A percentile compares a stretch with the other conserved stretches of the same genome.
Evolutionary conservation across 35 echinoderm and acorn worm species (phyloP).

Genomic region (Heliocidaris tuberculata): DNA sequence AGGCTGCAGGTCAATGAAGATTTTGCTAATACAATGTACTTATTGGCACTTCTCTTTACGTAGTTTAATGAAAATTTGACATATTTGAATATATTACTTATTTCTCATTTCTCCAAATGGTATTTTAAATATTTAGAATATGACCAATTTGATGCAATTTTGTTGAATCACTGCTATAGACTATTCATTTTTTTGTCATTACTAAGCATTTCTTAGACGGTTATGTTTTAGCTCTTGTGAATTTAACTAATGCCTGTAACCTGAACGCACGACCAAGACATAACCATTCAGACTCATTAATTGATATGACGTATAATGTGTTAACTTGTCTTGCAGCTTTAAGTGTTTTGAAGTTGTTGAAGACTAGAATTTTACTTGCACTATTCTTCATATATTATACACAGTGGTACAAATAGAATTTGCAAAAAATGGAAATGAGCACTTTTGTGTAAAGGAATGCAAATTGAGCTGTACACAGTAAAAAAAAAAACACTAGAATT

Average conservation of each 20-base stretch:
- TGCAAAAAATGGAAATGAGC: background rate
- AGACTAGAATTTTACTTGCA: background rate
- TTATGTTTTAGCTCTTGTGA: no score
- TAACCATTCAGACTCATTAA: background rate
- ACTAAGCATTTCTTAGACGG: no score
- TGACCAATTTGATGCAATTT: background rate
- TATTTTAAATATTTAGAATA: background rate
- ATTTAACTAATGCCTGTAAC: no score
- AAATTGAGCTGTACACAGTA: background rate
- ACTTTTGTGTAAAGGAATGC: background rate
- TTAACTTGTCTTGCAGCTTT: background rate
- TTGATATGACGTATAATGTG: background rate
- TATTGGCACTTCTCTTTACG: no score
- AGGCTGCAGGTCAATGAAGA: no score
- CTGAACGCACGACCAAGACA: background rate
- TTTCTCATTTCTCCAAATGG: background rate
- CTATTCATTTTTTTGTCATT: background rate
- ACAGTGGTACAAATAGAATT: background rate
- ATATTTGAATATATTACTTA: background rate
- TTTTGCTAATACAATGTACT: no score
- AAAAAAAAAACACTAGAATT: background rate
- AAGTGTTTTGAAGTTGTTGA: background rate
- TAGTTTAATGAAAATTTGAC: no score
- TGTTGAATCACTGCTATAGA: background rate
- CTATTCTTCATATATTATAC: background rate